A percentile compares a stretch with the other conserved stretches of the same genome.
These are phyloP conservation scores for Lagenorhynchus albirostris DNA, from an alignment of 2,113 vertebrate species.

Conservation along the genomic window DNA sequence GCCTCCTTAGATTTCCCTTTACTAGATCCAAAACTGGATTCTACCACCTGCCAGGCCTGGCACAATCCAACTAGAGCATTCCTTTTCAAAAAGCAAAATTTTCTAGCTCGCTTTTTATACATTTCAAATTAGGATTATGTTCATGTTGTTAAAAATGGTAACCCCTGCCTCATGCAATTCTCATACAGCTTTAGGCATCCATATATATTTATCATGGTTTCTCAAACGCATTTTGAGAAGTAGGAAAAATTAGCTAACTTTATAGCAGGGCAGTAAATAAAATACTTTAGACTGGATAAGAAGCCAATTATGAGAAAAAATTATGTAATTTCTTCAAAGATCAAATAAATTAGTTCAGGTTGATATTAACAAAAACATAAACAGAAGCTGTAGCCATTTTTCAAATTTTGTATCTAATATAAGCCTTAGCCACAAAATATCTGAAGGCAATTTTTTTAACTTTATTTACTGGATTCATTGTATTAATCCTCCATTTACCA, in stretches of 20 bases:
- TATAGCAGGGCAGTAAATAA: not conserved
- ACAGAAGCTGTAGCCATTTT: not conserved
- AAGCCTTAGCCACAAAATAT: not conserved
- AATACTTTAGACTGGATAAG: not conserved
- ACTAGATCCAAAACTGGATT: not conserved
- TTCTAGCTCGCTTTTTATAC: not conserved
- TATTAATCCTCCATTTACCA: not conserved
- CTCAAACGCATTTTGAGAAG: not conserved
- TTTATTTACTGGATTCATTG: slow-evolving; percentile 20
- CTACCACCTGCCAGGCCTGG: not conserved
- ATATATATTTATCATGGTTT: not conserved
- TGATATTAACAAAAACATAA: not conserved
- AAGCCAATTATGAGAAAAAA: not conserved
- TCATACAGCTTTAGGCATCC: not conserved
- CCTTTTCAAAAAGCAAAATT: not conserved
- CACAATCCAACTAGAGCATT: not conserved
- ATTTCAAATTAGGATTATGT: not conserved
- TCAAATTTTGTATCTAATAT: slow-evolving; percentile 1
- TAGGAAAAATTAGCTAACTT: slow-evolving; percentile 6
- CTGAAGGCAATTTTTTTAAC: not conserved
- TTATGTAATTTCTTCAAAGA: not conserved
- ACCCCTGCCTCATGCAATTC: not conserved
- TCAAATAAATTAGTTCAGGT: not conserved
- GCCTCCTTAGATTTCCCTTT: not conserved
- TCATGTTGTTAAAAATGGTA: not conserved